These are phyloP conservation scores for Archivesica marissinica DNA, from an alignment of 1,140 invertebrate genomes.

Conservation along the genomic window DNA sequence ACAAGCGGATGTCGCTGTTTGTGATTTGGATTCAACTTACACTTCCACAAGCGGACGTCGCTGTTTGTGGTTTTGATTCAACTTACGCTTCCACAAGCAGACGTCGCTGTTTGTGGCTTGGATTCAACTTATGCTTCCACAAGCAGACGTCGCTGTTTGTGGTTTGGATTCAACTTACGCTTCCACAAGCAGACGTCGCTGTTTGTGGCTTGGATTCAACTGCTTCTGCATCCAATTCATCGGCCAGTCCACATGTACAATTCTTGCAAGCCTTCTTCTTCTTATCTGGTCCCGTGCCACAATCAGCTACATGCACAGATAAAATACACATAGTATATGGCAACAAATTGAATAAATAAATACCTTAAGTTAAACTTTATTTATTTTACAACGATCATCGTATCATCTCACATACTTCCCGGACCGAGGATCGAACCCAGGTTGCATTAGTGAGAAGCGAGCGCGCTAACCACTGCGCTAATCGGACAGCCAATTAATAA, in stretches of 20 bases:
- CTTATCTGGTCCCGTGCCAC: constrained; percentile 90
- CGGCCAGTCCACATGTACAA: constrained; percentile 98
- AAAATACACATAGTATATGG: not conserved
- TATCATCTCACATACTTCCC: too few relatives aligned
- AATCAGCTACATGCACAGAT: constrained; percentile 85
- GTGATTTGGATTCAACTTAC: too few relatives aligned
- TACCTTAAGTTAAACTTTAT: too few relatives aligned
- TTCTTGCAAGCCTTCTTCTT: constrained; percentile 99
- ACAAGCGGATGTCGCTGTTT: too few relatives aligned
- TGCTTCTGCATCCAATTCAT: constrained; percentile 90
- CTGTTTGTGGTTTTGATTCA: constrained; percentile 82
- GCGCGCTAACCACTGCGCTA: too few relatives aligned
- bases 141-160: too few relatives aligned
- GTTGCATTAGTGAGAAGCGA: too few relatives aligned
- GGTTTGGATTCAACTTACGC: constrained; percentile 90
- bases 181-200: constrained; percentile 97
- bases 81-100: constrained; percentile 97
- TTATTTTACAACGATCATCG: too few relatives aligned
- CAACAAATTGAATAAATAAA: not conserved
- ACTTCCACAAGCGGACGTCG: constrained; percentile 98
- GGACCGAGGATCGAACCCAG: too few relatives aligned
- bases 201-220: constrained; percentile 82
- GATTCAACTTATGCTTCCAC: too few relatives aligned
- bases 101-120: constrained; percentile 87
- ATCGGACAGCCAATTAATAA: not conserved